Base-by-base conservation (phyloP, 2,888 invertebrate species). In the Nebria brevicollis region DNA sequence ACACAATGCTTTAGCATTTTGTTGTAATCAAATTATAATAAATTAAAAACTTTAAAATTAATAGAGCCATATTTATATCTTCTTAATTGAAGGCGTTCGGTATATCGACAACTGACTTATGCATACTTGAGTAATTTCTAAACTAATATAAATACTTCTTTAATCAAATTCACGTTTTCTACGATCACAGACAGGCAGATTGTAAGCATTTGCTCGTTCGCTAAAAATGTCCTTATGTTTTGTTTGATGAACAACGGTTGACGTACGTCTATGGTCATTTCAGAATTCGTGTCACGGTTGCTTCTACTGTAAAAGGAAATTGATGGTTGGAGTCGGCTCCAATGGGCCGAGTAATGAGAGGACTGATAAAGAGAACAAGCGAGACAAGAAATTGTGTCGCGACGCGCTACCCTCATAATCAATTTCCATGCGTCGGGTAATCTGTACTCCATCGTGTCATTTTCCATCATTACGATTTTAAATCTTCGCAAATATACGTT, bases 261-360 rank as follows among this genome's bases (percentile, higher is more conserved):
- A 70, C 25, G 70, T 25, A 70, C 70, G 25, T 70, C 70, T 10
- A 70, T 70, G 70, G 20, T 4, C 26, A 25, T 11, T 70, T 13
- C 34, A 26, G 25, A 70, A 11, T 34, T 70, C 54, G 70, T 15
- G 25, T 70, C 70, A 70, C 15, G 70, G 70, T 70, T 70, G 70
- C 26, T 13, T 68, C 10, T 75, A 66, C 15, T 68, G 34, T 79
- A 75, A 79, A 66, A 75, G 25, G 68, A 79, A 79, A 79, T 79
- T 79, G 79, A 79, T 79, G 79, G 75, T 66, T 75, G 54, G 68
- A 79, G 79, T 75, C 72, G 79, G 66, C 66, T 79, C 79, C 79
- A 79, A 79, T 79, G 79, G 73, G 74, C 79, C 75, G 75, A 75
- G 73, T 79, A 79, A 79, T 79, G 72, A 73, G 72, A 66, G 73